Conservation (phyloP, 2,113 vertebrate genomes). For the Menura novaehollandiae region DNA sequence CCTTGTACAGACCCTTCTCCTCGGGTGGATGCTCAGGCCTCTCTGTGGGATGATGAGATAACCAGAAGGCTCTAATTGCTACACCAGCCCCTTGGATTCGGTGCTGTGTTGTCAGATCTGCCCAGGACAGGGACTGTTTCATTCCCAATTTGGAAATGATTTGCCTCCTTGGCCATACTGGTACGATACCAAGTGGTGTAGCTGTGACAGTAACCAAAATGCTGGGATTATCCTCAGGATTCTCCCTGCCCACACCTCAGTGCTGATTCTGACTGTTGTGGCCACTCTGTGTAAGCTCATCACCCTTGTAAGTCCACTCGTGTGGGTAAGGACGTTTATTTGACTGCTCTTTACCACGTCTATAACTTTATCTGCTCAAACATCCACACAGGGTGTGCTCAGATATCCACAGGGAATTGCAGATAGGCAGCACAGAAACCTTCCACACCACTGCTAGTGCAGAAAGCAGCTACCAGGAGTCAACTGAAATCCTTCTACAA, state of each 20-base stretch:
- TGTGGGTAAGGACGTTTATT: background rate
- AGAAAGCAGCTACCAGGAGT: background rate
- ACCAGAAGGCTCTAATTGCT: slow-evolving; percentile 30
- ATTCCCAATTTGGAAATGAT: background rate
- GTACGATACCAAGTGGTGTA: background rate
- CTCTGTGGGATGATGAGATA: background rate
- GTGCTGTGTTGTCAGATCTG: background rate
- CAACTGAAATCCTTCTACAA: background rate
- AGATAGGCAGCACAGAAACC: background rate
- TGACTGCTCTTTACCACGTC: background rate
- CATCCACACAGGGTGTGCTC: background rate
- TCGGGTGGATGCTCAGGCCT: background rate
- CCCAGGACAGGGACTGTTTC: background rate
- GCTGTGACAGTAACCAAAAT: background rate
- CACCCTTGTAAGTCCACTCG: background rate
- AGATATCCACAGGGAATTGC: background rate
- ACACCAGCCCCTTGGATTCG: background rate
- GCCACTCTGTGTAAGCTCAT: background rate
- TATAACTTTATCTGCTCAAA: background rate
- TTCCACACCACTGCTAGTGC: background rate
- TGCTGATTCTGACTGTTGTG: background rate
- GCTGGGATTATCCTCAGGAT: background rate
- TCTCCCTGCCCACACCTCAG: background rate
- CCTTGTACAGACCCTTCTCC: background rate
- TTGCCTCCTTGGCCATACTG: background rate